Evolutionary conservation across 2,113 vertebrate species (phyloP), one percentile per base, ranked within the genome.

Genomic region (Psittacula cyanocephala): DNA sequence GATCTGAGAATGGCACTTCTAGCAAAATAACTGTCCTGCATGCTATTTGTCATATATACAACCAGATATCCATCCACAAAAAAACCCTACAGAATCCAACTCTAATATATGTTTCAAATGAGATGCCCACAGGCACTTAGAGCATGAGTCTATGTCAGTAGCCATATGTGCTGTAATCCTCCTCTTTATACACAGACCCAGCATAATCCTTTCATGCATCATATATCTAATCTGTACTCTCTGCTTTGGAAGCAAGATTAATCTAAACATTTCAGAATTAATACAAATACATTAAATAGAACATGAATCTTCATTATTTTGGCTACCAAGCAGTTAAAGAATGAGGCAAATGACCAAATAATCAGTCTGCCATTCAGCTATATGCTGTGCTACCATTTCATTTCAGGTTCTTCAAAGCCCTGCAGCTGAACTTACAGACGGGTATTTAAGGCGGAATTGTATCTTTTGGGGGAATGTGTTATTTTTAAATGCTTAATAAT

Each of bases 401-500:
- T 89, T 96, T 87, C 75, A 95, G 75, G 82, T 91, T 93, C 29
- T 72, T 92, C 86, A 89, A 53, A 95, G 92, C 86, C 86, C 88
- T 75, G 85, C 82, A 95, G 97, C 86, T 93, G 76, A 98, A 91
- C 89, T 94, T 94, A 93, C 67, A 95, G 81, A 53, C 17, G 15
- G 41, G 82, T 94, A 91, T 78, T 96, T 95, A 91, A 96, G 62
- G 74, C 43, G 72, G 52, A 78, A 89, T 69, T 88, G 44, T 93
- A 93, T 97, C 94, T 96, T 97, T 96, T 83, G 91, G 93, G 95
- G 92, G 49, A 95, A 95, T 81, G 86, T 90, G 90, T 94, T 96
- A 96, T 97, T 98, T 97, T 97, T 88, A 97, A 97, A 97, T 96
- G 94, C 92, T 95, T 97, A 97, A 97, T 98, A 97, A 98, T 97